Evolutionary conservation across 2,113 vertebrate species (phyloP), one percentile per base, ranked within the genome.

Genomic region (Zeus faber): DNA sequence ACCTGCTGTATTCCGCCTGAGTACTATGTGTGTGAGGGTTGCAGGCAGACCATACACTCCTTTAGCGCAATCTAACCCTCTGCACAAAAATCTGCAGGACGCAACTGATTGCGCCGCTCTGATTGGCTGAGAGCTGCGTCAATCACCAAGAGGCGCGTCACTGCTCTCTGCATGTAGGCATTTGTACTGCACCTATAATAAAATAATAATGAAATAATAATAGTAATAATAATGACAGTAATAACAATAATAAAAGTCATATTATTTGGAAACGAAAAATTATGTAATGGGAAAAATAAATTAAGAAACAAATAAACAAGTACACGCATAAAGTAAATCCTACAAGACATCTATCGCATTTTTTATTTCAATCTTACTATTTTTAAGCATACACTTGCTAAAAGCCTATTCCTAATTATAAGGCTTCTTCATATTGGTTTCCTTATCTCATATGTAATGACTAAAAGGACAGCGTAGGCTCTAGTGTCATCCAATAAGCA

Each of bases 51-150:
- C 57, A 60, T 56, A 62, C 70, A 16, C 65, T 47, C 54, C 47
- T 71, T 49, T 51, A 22, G 65, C 54, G 26, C 77, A 75, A 80
- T 83, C 81, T 78, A 81, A 81, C 83, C n/a, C 24, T 84, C 37
- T 20, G 63, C 62, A 62, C 63, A 52, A 43, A 33, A 8, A 6
- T 33, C 13, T 33, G 6, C 9, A 1, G 31, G 31, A 33, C 16
- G 43, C n/a, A 27, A 20, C 13, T 22, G 17, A 10, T 31, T 31
- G 29, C 3, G 11, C 33, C 33, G 10, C 33, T 9, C 33, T 63
- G 81, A 87, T 89, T 90, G 87, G 88, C 67, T 70, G 49, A 54
- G 40, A 50, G 54, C 11, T 14, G 58, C 80, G 85, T 76, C 88
- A 8, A 50, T 89, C 83, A 78, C 0, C 81, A 77, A 0, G 26